Conservation (phyloP, 2,113 vertebrate species). For the Gyps fulvus region DNA sequence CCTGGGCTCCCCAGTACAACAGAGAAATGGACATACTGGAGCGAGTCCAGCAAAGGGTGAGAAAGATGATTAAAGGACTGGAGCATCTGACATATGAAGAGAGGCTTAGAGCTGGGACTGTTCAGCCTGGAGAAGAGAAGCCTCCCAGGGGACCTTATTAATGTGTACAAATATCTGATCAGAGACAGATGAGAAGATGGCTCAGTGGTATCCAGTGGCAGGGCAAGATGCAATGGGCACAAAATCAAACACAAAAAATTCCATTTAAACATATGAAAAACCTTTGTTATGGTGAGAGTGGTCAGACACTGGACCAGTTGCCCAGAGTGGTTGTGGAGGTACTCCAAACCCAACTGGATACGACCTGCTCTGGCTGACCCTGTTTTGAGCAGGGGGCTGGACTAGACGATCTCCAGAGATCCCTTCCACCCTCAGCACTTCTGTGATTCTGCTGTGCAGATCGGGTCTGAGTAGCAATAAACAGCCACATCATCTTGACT, state of each 20-base stretch:
- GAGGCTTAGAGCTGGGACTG: background rate
- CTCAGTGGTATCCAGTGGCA: background rate
- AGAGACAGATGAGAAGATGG: background rate
- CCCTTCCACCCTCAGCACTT: background rate
- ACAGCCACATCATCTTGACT: background rate
- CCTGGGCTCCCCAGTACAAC: background rate
- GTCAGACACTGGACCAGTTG: background rate
- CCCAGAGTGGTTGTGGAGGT: background rate
- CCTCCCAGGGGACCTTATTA: background rate
- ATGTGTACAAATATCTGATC: background rate
- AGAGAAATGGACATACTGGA: background rate
- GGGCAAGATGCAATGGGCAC: background rate
- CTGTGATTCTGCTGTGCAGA: background rate
- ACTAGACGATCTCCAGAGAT: background rate
- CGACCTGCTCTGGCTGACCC: background rate
- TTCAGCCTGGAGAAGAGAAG: background rate
- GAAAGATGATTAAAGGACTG: background rate
- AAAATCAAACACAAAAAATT: background rate
- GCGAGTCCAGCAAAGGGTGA: background rate
- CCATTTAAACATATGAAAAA: background rate
- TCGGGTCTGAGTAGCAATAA: background rate
- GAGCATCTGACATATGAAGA: background rate
- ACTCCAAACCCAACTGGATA: background rate
- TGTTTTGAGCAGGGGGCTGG: background rate
- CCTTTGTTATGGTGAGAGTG: background rate